Percentiles rank a stretch among this genome's conserved stretches.
Evolutionary conservation across 2,888 invertebrate species (phyloP).

Genomic region (Tortricodes alternella): DNA sequence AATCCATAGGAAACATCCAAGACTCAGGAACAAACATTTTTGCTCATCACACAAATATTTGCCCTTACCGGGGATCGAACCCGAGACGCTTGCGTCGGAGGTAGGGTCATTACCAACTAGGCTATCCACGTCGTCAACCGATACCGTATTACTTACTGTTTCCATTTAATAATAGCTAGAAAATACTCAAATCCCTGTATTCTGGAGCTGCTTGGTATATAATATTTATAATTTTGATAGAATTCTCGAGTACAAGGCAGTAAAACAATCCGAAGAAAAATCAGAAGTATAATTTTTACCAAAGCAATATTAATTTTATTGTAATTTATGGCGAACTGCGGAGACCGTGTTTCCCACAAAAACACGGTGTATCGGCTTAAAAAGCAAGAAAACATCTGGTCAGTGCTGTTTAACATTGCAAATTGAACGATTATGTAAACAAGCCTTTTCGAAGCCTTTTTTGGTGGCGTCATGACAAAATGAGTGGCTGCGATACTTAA

Average conservation of each 20-base stretch:
- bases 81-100: too few species aligned
- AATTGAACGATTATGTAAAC: constrained; percentile 79
- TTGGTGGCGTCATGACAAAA: constrained; percentile 57
- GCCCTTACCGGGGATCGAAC: too few species aligned
- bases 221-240: not conserved
- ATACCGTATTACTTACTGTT: too few species aligned
- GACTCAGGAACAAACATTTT: too few species aligned
- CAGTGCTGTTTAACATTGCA: constrained; percentile 74
- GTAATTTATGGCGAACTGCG: constrained; percentile 41
- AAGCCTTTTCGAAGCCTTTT: constrained; percentile 69
- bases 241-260: constrained; percentile 5
- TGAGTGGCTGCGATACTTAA: constrained; percentile 50
- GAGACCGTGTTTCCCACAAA: constrained; percentile 39
- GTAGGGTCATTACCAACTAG: too few species aligned
- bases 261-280: constrained; percentile 15
- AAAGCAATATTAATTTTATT: constrained; percentile 41
- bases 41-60: too few species aligned
- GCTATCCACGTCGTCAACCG: too few species aligned
- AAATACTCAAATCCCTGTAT: too few species aligned
- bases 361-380: constrained; percentile 44
- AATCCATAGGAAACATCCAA: too few species aligned
- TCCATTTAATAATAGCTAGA: too few species aligned
- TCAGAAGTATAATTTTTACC: constrained; percentile 29
- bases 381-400: constrained; percentile 54
- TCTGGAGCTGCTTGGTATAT: too few species aligned